phyloP scores from a whole-genome alignment of 2,113 vertebrate species.

The Saguinus midas region DNA sequence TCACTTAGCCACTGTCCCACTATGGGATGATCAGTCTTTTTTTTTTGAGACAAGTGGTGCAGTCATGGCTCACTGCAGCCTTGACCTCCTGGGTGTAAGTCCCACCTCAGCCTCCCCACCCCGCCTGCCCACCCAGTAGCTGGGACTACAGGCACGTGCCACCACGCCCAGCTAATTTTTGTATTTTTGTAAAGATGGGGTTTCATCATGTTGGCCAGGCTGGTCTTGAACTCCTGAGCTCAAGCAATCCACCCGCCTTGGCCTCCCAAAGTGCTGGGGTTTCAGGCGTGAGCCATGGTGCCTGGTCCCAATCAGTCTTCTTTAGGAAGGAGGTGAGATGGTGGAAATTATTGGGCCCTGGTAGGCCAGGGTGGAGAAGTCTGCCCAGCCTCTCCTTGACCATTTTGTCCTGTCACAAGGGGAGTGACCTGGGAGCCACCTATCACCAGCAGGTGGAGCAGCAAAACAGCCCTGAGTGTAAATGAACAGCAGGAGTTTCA shows the following conservation, averaged over 20 bases:
- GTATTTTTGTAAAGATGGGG: no score
- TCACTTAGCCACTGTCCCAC: not conserved
- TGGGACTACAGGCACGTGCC: no score
- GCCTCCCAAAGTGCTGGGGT: not conserved
- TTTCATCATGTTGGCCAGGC: no score
- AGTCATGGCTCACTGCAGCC: no score
- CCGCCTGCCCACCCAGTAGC: no score
- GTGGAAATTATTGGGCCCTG: not conserved
- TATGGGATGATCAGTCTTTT: not conserved
- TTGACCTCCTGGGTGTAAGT: no score
- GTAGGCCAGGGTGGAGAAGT: fast-evolving
- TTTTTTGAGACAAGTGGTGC: no score
- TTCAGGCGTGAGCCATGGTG: not conserved
- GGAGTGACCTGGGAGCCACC: not conserved
- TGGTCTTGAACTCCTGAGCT: no score
- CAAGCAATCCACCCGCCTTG: no score
- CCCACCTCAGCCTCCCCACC: no score
- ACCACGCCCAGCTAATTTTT: no score
- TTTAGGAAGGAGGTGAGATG: not conserved
- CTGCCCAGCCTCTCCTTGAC: not conserved
- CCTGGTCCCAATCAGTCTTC: not conserved
- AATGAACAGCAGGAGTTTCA: not conserved
- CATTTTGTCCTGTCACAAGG: not conserved
- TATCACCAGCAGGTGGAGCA: not conserved
- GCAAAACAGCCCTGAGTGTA: not conserved